These are phyloP conservation scores for Notocelia uddmanniana DNA, from an alignment of 2,888 invertebrate species.

Conservation along the genomic window DNA sequence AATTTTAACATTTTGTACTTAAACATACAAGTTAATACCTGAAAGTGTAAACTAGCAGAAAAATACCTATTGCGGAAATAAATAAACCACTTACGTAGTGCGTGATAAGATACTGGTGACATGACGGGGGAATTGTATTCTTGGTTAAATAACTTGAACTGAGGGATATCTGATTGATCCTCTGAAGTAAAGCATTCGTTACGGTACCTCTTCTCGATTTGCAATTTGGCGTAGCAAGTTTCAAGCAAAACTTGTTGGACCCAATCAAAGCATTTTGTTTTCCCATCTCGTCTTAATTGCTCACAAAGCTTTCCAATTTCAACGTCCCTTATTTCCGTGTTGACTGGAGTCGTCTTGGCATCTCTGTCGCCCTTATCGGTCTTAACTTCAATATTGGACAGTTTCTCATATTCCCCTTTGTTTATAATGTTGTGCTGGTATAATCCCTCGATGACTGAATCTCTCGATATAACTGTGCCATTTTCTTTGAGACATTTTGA, in stretches of 20 bases:
- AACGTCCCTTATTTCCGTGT: slow-evolving; percentile 63
- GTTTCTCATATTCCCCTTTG: slow-evolving; percentile 84
- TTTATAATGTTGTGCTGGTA: slow-evolving; percentile 87
- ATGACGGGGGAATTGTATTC: slow-evolving; percentile 67
- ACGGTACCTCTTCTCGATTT: slow-evolving; percentile 72
- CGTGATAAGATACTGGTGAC: slow-evolving; percentile 89
- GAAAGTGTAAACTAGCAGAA: too few species aligned
- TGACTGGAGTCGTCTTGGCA: slow-evolving; percentile 56
- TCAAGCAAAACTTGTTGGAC: slow-evolving; percentile 90
- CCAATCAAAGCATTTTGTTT: slow-evolving; percentile 87
- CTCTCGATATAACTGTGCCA: slow-evolving; percentile 85
- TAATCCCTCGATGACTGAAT: slow-evolving; percentile 87
- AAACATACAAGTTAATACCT: too few species aligned
- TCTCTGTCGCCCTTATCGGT: too few species aligned
- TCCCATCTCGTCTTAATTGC: slow-evolving; percentile 87
- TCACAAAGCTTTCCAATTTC: slow-evolving; percentile 84
- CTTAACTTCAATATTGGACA: slow-evolving; percentile 70
- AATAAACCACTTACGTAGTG: slow-evolving; percentile 84
- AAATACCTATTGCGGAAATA: not conserved
- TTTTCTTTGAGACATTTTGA: slow-evolving; percentile 87
- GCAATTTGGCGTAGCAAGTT: slow-evolving; percentile 89
- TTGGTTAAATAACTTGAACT: slow-evolving; percentile 57
- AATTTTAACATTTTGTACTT: too few species aligned
- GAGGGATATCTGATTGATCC: slow-evolving; percentile 53
- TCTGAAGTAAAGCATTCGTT: slow-evolving; percentile 49